phyloP scores from a whole-genome alignment of 2,113 vertebrate genomes.

The Caranx ignobilis region DNA sequence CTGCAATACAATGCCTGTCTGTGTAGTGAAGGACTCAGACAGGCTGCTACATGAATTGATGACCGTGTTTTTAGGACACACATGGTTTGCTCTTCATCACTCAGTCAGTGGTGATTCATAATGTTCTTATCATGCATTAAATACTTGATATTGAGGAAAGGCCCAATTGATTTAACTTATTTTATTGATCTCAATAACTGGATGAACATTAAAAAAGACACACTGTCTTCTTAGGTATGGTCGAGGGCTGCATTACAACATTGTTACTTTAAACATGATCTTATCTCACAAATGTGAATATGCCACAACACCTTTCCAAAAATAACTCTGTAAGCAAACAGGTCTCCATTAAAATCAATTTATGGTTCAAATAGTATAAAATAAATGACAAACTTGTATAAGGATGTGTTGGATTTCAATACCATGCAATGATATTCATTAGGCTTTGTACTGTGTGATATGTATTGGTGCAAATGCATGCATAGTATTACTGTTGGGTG shows the following conservation, averaged over 20 bases:
- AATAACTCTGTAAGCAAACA: constrained; percentile 19
- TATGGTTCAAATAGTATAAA: constrained; percentile 55
- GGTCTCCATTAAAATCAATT: constrained; percentile 41
- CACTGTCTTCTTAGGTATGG: constrained; percentile 25
- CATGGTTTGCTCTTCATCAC: not conserved
- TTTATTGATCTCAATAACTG: constrained; percentile 78
- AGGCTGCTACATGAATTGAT: not conserved
- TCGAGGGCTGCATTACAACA: constrained; percentile 41
- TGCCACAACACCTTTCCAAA: constrained; percentile 10
- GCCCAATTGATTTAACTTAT: constrained; percentile 59
- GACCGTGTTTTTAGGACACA: not conserved
- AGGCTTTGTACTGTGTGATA: constrained; percentile 59
- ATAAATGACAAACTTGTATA: constrained; percentile 44
- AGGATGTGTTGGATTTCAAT: constrained; percentile 62
- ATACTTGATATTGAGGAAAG: not conserved
- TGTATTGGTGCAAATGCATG: constrained; percentile 67
- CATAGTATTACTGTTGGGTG: constrained; percentile 49
- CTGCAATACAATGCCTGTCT: not conserved
- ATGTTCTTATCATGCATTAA: not conserved
- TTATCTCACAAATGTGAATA: constrained; percentile 26
- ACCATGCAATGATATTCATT: constrained; percentile 72
- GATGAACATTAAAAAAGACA: constrained; percentile 42
- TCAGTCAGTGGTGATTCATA: not conserved
- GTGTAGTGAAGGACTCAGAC: not conserved
- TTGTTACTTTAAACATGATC: constrained; percentile 29